Evolutionary conservation across 2,113 vertebrate species (phyloP).

Genomic region (Sigmodon hispidus): DNA sequence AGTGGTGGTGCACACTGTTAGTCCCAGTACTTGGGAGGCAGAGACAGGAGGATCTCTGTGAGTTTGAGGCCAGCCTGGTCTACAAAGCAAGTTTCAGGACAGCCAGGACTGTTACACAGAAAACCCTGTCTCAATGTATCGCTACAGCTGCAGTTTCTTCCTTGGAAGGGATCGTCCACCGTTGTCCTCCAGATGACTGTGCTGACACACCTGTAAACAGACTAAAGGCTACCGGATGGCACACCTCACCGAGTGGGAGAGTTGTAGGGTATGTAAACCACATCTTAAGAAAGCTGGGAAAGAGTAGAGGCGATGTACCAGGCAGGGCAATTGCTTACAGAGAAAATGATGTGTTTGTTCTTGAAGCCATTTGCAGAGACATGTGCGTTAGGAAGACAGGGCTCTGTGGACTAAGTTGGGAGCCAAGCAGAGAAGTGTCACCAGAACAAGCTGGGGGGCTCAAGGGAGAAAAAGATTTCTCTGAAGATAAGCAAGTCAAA

Average conservation of each 20-base stretch:
- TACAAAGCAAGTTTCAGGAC: too few species aligned
- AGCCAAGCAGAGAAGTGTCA: neutral
- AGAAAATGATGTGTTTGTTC: neutral
- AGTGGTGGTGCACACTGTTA: too few species aligned
- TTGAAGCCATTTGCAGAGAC: neutral
- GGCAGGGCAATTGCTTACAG: neutral
- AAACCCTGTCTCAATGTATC: too few species aligned
- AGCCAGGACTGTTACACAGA: too few species aligned
- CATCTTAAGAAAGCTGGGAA: neutral
- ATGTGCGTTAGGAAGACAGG: neutral
- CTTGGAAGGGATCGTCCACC: too few species aligned
- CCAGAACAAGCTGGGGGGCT: too few species aligned
- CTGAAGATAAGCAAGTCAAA: neutral
- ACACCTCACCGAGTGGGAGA: too few species aligned
- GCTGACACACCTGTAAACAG: neutral
- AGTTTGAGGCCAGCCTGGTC: too few species aligned
- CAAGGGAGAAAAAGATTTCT: neutral
- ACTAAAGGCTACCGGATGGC: rapidly evolving
- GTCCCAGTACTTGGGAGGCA: too few species aligned
- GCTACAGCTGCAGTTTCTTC: too few species aligned
- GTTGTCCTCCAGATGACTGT: too few species aligned
- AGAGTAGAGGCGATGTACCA: neutral
- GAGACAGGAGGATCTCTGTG: too few species aligned
- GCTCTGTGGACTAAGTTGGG: rapidly evolving
- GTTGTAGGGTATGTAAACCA: neutral